These are phyloP conservation scores for Premnoplex brunnescens DNA, from an alignment of 2,797 vertebrate species.

Conservation along the genomic window DNA sequence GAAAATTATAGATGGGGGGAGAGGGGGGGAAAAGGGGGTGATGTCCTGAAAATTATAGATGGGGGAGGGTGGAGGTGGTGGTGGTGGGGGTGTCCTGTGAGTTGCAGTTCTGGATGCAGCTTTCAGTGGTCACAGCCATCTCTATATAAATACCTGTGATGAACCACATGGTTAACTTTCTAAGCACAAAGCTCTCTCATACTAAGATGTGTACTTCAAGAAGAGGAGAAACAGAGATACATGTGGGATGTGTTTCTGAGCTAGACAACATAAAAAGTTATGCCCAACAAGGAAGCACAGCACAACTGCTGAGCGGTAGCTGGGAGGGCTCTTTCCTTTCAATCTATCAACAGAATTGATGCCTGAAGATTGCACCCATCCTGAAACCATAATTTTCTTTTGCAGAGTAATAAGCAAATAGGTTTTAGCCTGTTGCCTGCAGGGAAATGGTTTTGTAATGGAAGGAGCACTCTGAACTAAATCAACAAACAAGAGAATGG, in stretches of 20 bases:
- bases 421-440: constrained; percentile 53
- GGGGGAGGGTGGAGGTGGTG: no score
- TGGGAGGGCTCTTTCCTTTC: background rate
- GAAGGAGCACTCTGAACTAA: constrained; percentile 61
- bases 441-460: constrained; percentile 68
- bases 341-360: constrained; percentile 27
- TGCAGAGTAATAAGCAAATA: constrained; percentile 58
- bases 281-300: background rate
- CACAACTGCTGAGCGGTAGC: background rate
- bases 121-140: background rate
- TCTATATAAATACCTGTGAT: background rate
- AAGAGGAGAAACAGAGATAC: background rate
- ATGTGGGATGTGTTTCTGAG: background rate
- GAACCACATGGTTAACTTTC: background rate
- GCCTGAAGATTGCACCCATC: constrained; percentile 8
- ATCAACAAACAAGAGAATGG: constrained; percentile 71
- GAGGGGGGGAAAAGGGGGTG: no score
- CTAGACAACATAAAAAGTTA: background rate
- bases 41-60: background rate
- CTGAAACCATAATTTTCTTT: constrained; percentile 53
- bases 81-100: accelerated
- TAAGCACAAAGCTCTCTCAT: background rate
- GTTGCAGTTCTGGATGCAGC: background rate
- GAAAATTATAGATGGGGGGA: background rate
- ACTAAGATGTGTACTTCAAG: background rate